Evolutionary conservation across 2,113 vertebrate species (phyloP), one percentile per base, ranked within the genome.

Genomic region (Hucho hucho): DNA sequence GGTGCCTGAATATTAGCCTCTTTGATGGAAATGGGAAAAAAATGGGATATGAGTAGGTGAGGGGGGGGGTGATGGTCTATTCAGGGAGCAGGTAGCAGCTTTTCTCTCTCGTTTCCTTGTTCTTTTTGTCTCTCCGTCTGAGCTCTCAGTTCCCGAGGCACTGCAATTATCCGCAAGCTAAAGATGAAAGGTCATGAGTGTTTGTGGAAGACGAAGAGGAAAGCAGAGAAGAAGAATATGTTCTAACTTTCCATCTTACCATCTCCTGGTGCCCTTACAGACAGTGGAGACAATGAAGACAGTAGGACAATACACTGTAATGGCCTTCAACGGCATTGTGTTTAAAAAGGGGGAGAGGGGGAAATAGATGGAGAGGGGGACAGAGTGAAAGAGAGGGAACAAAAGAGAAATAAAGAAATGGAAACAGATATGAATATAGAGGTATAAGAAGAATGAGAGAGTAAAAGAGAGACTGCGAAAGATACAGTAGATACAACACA

Each of bases 151-250:
- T 84, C 89, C 86, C 75, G 64, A 28, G 87, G 87, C 86, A 1
- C 64, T 70, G 80, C 85, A 87, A 89, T 91, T 88, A 89, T 84
- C 78, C 78, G 78, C 75, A 81, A 24, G 64, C 77, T 73, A 78
- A 82, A 89, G 82, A 87, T 83, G 82, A 89, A 89, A 89, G 88
- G 87, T 89, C 86, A 85, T 66, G 76, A 83, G 75, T 86, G 84
- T 89, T 87, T 87, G 83, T 70, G 37, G 73, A 77, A 76, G 80
- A 78, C 67, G 71, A 20, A 61, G 26, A 25, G 26, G 11, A 72
- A 83, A 81, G 46, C 61, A 80, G 37, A 46, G 79, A 70, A 63
- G 76, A 79, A 67, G 65, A 32, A 56, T 79, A 81, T 46, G 79
- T 72, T 82, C 75, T 29, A 80, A 79, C 66, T 79, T 82, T 79